Base-by-base conservation (phyloP, 2,888 invertebrate species). In the Dicyrtomina minuta region DNA sequence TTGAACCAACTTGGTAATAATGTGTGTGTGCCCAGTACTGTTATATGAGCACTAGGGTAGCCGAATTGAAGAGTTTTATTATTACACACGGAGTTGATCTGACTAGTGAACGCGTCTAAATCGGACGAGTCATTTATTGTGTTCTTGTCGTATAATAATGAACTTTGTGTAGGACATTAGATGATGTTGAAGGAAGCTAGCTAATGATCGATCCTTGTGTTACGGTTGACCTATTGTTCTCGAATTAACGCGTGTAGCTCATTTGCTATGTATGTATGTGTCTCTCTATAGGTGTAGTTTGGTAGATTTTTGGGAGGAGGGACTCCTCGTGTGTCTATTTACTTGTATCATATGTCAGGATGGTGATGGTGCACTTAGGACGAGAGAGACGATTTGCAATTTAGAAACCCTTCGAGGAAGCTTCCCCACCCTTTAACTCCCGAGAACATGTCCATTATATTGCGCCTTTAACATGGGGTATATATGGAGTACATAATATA, bases 181-280 rank as follows among this genome's bases (percentile, higher is more conserved):
- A 53, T 49, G 70, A 56, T 62, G 61, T 61, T 51, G 56, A 44
- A 66, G 53, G 70, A 69, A 73, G 70, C 73, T 73, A 73, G 70
- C 73, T 73, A 73, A 73, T 73, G 70, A 70, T 71, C 60, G 69
- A 71, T 74, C 71, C 70, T 68, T 72, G 70, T 70, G 72, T 70
- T 72, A 71, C 71, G 70, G 71, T 68, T 72, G 71, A 71, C 69
- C 70, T 66, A 76, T 76, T 76, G 76, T 76, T 75, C 74, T 70
- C 76, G 66, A 75, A 76, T 76, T 75, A 76, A 76, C 75, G 76
- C 74, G 75, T 76, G 76, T 73, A 72, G 75, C 76, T 72, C 75
- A 76, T 76, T 76, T 76, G 74, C 75, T 74, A 74, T 49, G 46
- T 65, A 65, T 65, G 65, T 65, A 56, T 49, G 43, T 46, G 17